Conservation (phyloP, 2,113 vertebrate genomes). For the Megaceryle maxima region DNA sequence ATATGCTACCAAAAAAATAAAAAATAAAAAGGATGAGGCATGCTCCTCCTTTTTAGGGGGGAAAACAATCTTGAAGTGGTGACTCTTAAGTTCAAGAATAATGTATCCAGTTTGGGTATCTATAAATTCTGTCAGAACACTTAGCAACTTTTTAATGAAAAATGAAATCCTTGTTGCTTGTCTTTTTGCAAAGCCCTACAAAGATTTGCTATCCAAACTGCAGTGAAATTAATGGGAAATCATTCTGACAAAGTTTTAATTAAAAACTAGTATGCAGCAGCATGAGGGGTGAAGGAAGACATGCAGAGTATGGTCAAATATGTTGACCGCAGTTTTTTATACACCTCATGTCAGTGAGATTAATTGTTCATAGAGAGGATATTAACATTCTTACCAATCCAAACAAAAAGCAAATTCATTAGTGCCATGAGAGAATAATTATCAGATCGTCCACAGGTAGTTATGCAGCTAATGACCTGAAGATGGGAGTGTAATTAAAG, state of each 20-base stretch:
- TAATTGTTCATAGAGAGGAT: background rate
- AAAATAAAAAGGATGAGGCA: background rate
- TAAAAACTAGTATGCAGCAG: background rate
- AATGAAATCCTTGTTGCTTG: background rate
- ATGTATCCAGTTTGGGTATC: background rate
- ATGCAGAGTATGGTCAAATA: background rate
- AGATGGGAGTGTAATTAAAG: slow-evolving; percentile 57
- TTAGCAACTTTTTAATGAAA: background rate
- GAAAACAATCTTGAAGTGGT: background rate
- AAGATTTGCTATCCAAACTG: background rate
- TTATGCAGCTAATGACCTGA: slow-evolving; percentile 59
- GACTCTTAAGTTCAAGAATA: background rate
- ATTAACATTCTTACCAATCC: background rate
- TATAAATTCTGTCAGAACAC: background rate
- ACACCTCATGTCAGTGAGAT: background rate
- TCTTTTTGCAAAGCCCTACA: background rate
- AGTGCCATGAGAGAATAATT: background rate
- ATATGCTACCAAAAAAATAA: background rate
- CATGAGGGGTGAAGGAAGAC: background rate
- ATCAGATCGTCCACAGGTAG: slow-evolving; percentile 10
- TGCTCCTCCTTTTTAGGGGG: background rate
- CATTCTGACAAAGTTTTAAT: background rate
- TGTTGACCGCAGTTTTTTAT: background rate
- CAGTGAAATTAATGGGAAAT: background rate
- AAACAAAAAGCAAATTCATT: slow-evolving; percentile 42